These are phyloP conservation scores for Agonopterix heracliana DNA, from an alignment of 2,888 invertebrate genomes.

Conservation along the genomic window DNA sequence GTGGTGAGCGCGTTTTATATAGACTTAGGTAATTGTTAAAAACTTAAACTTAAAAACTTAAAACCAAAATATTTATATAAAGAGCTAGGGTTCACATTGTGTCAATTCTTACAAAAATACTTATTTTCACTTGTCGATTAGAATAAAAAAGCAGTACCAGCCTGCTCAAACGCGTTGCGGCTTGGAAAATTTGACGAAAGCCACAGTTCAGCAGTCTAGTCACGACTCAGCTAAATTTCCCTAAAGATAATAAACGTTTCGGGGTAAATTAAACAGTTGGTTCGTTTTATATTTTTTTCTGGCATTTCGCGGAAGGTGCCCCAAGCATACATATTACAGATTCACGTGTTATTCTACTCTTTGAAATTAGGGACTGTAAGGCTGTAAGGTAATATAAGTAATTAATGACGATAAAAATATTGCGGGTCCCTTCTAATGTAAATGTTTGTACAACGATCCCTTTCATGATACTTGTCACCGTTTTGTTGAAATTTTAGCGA, in stretches of 20 bases:
- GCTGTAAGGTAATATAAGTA: not conserved
- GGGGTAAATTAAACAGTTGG: conserved; percentile 62
- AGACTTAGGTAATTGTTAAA: no score
- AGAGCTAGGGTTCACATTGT: no score
- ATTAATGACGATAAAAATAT: not conserved
- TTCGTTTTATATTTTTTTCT: conserved; percentile 24
- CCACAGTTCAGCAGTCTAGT: conserved; percentile 42
- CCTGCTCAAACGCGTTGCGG: conserved; percentile 13
- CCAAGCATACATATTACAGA: conserved; percentile 6
- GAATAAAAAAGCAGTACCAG: conserved; percentile 33
- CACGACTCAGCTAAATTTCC: conserved; percentile 63
- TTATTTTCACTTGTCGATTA: conserved; percentile 36
- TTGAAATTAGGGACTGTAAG: not conserved
- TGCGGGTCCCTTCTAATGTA: no score
- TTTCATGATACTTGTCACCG: no score
- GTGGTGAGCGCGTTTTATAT: no score
- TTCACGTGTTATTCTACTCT: conserved; percentile 22
- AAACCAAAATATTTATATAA: no score
- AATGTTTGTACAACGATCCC: no score
- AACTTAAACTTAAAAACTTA: no score
- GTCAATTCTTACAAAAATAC: no score
- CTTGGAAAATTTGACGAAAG: conserved; percentile 39
- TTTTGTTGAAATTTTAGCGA: no score
- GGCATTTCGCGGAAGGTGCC: conserved; percentile 5
- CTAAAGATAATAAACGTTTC: conserved; percentile 67